Base-by-base conservation (phyloP, 2,888 invertebrate genomes). In the Pseudococcus jackbeardsleyi region DNA sequence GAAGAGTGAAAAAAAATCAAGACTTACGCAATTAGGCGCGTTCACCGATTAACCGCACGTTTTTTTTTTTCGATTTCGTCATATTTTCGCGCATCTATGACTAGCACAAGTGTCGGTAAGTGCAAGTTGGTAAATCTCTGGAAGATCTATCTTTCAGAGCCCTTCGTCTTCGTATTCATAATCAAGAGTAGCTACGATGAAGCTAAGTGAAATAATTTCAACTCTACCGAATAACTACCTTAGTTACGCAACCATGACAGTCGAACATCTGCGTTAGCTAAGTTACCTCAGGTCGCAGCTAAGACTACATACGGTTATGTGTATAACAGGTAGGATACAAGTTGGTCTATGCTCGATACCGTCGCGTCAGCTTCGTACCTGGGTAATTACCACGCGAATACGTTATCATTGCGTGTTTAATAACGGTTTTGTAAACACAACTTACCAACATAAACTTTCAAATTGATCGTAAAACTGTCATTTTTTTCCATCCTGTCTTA, bases 1-100 rank as follows among this genome's bases (percentile, higher is more conserved):
- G 17, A 77, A 39, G 22, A 39, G 22, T 11, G 6, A 77, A 39
- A 77, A 39, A 77, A 77, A 15, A 77, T 77, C 26, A 39, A 39
- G 12, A 77, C 39, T 77, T 77, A 77, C 77, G 39, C 77, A 77
- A 77, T 39, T 26, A 26, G 9, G 3, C 26, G 15, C 77, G 17
- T 26, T 77, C 77, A 39, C 77, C 77, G 39, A 77, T 77, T 77
- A 77, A 77, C 33, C 77, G 77, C 77, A 39, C 33, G 39, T 39
- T 77, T 26, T 33, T 77, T 26, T 33, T 33, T 33, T 33, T 33
- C 17, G 5, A 39, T 77, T 77, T 77, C 77, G 77, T 77, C 77
- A 77, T 77, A 77, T 77, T 77, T 77, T 50, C 77, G 77, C 77
- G 77, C 77, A 39, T 77, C 77, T 22, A 6, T n/a, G 59, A 22